A percentile compares a stretch with the other conserved stretches of the same genome.
Conservation (phyloP, 2,888 invertebrate genomes). For the Branchellion lobata region DNA sequence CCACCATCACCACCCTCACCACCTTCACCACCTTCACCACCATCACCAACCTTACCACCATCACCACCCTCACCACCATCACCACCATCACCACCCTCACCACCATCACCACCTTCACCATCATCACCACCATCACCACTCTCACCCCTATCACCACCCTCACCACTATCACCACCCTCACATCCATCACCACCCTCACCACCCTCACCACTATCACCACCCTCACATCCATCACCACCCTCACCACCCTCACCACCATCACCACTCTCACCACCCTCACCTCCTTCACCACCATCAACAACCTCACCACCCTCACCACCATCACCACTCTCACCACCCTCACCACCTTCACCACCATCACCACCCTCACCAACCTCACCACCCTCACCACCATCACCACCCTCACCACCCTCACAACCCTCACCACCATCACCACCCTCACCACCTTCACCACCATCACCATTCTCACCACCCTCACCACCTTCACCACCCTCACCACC, state of each 20-base stretch:
- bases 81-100: constrained; percentile 26
- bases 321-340: too few relatives aligned
- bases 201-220: not conserved
- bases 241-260: not conserved
- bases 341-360: too few relatives aligned
- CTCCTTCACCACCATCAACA: not conserved
- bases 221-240: not conserved
- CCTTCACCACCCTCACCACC: too few relatives aligned
- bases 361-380: too few relatives aligned
- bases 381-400: too few relatives aligned
- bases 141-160: too few relatives aligned
- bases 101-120: constrained; percentile 8
- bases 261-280: not conserved
- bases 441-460: too few relatives aligned
- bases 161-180: not conserved
- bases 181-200: not conserved
- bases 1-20: constrained; percentile 24
- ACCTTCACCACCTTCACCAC: constrained; percentile 39
- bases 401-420: too few relatives aligned
- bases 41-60: constrained; percentile 39
- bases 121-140: too few relatives aligned
- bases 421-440: too few relatives aligned
- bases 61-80: constrained; percentile 41
- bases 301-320: not conserved
- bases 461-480: too few relatives aligned